Evolutionary conservation across 2,113 vertebrate genomes (phyloP), one percentile per base, ranked within the genome.

Genomic region (Recurvirostra avosetta): DNA sequence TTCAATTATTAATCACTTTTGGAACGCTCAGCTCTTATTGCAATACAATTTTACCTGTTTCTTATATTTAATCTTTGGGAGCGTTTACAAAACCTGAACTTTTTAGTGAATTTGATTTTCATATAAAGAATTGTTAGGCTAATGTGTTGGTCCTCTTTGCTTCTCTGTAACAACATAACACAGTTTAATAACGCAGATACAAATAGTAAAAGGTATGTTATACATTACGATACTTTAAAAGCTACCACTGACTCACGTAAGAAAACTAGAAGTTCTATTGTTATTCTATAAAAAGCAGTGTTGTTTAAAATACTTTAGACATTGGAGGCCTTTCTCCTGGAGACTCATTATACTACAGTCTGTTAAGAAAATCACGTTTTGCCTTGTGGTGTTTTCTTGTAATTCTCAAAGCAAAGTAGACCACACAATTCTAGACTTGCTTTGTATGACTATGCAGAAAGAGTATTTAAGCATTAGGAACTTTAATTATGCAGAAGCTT

Each of bases 401-500:
- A 66, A 91, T 96, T 83, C 45, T 96, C 71, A 83, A 84, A 94
- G 62, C 91, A 86, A 94, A 85, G 50, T 34, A 86, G 49, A 86
- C 30, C 29, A 62, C 32, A 52, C 29, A 65, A 20, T 94, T n/a
- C 5, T 88, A 78, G 66, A 40, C 30, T 81, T 59, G 7, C 45
- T 97, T 91, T 84, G 56, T 79, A 49, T 88, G 95, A 93, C 96
- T 96, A 88, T 66, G 83, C 74, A 97, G 82, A 96, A 97, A 82
- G 90, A 73, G 52, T 83, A 89, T 93, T 86, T 93, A 81, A 96
- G 79, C 77, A 70, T 75, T 89, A 19, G 30, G 41, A 94, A 45
- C 86, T 97, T 63, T 70, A 97, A 92, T 97, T 97, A 96, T 80
- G 56, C 30, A 92, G 45, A 66, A 92, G 86, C 52, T 95, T 97